Evolutionary conservation across 2,888 invertebrate genomes (phyloP), one percentile per base, ranked within the genome.

Genomic region (Drosophila helvetica): DNA sequence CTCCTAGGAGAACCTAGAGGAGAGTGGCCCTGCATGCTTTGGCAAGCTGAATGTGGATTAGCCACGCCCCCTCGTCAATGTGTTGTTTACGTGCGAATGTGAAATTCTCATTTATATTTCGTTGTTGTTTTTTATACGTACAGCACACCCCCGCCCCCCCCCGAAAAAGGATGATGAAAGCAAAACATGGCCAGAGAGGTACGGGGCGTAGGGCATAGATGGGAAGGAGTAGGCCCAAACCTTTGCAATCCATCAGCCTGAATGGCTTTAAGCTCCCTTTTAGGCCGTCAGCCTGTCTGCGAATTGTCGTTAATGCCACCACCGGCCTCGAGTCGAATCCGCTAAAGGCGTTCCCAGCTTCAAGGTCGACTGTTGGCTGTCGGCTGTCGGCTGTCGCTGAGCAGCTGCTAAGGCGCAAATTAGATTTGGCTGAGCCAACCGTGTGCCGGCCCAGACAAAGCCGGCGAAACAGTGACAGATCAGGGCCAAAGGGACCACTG

Each of bases 401-500:
- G 74, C 73, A 73, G 62, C 64, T 70, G 82, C 48, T 79, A 82
- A 86, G 83, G 80, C 88, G 86, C 67, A 82, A 88, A 88, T 83
- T 88, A 80, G 86, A 82, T 82, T 87, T 73, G 66, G 55, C 74
- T 66, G 53, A 74, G 53, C 57, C 69, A 74, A 53, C 67, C 67
- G 63, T 55, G 75, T 58, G 65, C 75, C 27, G 0, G 1, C 8
- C 55, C 60, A 69, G 51, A 72, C 58, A 74, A 66, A 73, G 58
- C 48, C 61, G 52, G 43, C 42, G 38, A 22, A 46, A 30, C 59
- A 48, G 19, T 43, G 66, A 66, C 48, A 50, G 25, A 27, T 45
- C 68, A 47, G 68, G 58, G 52, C 38, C 52, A 38, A 47, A 18
- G 52, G 52, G 43, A 47, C 54, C 70, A 58, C 60, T 45, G 15